These are phyloP conservation scores for Tricholauxania praeusta DNA, from an alignment of 2,888 invertebrate genomes.

Conservation along the genomic window DNA sequence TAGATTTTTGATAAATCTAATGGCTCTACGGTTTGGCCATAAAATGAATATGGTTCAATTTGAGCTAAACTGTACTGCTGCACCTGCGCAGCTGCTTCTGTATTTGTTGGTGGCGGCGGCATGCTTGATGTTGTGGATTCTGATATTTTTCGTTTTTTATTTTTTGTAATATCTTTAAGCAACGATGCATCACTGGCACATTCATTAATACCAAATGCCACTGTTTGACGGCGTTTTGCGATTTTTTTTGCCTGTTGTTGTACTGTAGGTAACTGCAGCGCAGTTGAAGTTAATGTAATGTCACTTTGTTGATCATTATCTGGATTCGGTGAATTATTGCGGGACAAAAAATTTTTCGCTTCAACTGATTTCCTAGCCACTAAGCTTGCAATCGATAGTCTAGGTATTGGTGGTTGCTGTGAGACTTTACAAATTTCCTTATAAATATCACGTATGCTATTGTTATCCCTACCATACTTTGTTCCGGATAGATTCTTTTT, in stretches of 20 bases:
- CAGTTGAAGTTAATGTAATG: conserved; percentile 22
- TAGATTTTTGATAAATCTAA: conserved; percentile 53
- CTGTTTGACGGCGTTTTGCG: conserved; percentile 51
- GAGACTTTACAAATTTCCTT: conserved; percentile 54
- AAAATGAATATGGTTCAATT: conserved; percentile 49
- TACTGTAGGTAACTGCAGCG: conserved; percentile 36
- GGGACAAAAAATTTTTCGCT: conserved; percentile 41
- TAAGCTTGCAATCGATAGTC: conserved; percentile 53
- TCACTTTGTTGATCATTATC: background rate
- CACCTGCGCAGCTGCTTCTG: background rate
- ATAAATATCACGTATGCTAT: conserved; percentile 49
- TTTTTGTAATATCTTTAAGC: background rate
- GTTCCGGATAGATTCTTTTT: conserved; percentile 56
- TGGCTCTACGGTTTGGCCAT: conserved; percentile 46
- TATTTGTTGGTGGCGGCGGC: background rate
- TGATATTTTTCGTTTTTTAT: conserved; percentile 43
- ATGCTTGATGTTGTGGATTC: conserved; percentile 7
- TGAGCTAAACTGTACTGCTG: background rate
- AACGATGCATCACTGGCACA: conserved; percentile 16
- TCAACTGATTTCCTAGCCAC: conserved; percentile 53
- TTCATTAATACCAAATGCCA: conserved; percentile 46
- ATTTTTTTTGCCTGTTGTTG: conserved; percentile 45
- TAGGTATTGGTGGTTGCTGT: conserved; percentile 57
- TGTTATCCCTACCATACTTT: conserved; percentile 46
- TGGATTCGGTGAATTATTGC: conserved; percentile 14